Base-by-base conservation (phyloP, 2,888 invertebrate genomes). In the Drosophila greeni region DNA sequence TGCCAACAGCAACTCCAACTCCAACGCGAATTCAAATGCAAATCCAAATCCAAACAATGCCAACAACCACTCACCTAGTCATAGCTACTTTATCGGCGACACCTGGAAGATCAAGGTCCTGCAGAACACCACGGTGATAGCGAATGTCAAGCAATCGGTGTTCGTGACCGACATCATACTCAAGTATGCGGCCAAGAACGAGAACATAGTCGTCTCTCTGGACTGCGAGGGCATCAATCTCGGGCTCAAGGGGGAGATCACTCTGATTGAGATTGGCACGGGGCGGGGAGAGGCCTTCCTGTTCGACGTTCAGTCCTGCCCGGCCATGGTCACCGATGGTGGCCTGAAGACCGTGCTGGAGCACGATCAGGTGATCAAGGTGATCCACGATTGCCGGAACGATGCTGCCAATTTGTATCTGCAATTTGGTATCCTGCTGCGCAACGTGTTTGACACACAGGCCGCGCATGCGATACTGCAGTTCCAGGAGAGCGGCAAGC, bases 171-270 rank as follows among this genome's bases (percentile, higher is more conserved):
- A 94, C 49, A 93, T 94, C 66, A 92, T 95, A 70, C 91, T 94
- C 86, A 91, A 91, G 74, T 79, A 86, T 14, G 90, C 90, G 66
- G 85, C 85, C 61, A 87, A 87, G 51, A 85, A 89, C 55, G 91
- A 91, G 76, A 82, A 75, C 58, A 91, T 92, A 55, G 92, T 93
- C 62, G 91, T 97, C 23, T 95, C 96, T 0, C 92, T 97, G 84
- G 97, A 97, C 87, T 96, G 96, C 81, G 97, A 98, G 90, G 97
- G 97, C 16, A 95, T 97, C 55, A 97, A 97, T 89, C 90, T 97
- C 66, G 97, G 97, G 23, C 90, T 94, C 2, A 96, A 95, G 87
- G 97, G 97, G 18, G 94, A 95, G 77, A 90, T 97, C 66, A 97
- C 97, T 3, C 89, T 97, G 51, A 92, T 97, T 86, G 95, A 95